A percentile compares a stretch with the other conserved stretches of the same genome.
Evolutionary conservation across 2,888 invertebrate species (phyloP).

Genomic region (Campopleginae sp.): DNA sequence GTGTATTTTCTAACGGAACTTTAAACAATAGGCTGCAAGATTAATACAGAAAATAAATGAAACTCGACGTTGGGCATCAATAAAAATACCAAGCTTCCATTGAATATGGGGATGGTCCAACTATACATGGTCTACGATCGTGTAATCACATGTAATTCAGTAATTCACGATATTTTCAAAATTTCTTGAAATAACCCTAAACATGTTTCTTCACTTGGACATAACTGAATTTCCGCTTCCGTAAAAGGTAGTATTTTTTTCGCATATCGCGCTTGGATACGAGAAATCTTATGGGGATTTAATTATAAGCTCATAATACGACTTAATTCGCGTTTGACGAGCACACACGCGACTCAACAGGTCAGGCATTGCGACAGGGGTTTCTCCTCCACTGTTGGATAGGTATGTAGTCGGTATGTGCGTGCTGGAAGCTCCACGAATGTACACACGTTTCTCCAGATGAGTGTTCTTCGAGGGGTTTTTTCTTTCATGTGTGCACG

Average conservation of each 20-base stretch:
- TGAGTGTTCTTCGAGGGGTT: conserved; percentile 23
- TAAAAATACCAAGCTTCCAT: neutral
- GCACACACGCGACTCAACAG: conserved; percentile 76
- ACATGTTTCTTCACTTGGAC: conserved; percentile 7
- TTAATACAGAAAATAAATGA: neutral
- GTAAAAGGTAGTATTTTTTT: neutral
- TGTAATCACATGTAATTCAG: neutral
- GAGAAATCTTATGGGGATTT: conserved; percentile 76
- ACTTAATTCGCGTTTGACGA: conserved; percentile 80
- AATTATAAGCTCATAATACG: conserved; percentile 80
- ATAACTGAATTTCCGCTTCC: neutral
- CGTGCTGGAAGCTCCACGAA: conserved; percentile 9
- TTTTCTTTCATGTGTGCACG: conserved; percentile 50
- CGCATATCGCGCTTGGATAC: neutral
- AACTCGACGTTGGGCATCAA: neutral
- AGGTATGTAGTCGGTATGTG: conserved; percentile 29
- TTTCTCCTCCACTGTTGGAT: conserved; percentile 50
- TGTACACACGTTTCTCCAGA: conserved; percentile 30
- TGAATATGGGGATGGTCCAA: neutral
- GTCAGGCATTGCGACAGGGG: conserved; percentile 78
- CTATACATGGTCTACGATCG: neutral
- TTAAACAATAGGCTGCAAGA: neutral
- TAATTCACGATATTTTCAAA: neutral
- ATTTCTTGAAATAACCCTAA: neutral
- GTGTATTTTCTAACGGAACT: neutral